Conservation (phyloP, 2,113 vertebrate species). For the Semicossyphus pulcher region DNA sequence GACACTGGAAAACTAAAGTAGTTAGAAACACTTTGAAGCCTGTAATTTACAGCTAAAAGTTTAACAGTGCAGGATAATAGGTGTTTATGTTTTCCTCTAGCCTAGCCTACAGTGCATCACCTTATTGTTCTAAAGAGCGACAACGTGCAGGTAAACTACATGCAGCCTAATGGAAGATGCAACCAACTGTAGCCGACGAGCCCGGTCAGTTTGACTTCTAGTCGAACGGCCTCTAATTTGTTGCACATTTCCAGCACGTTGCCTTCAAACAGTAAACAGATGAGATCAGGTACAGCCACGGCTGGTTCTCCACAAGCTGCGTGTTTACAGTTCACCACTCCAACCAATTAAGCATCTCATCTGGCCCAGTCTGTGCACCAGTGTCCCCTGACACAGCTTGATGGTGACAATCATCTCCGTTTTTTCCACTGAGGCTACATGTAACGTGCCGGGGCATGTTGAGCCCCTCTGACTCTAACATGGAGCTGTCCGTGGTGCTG, state of each 20-base stretch:
- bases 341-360: slow-evolving; percentile 60
- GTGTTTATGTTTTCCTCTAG: not conserved
- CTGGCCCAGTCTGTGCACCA: slow-evolving; percentile 32
- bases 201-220: not conserved
- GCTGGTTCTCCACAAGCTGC: slow-evolving; percentile 33
- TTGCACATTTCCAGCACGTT: slow-evolving; percentile 1
- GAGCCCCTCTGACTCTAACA: not conserved
- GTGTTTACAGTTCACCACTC: slow-evolving; percentile 65
- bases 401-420: slow-evolving; percentile 34
- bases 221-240: slow-evolving; percentile 13
- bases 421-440: slow-evolving; percentile 30
- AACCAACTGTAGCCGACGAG: not conserved
- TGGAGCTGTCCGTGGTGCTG: slow-evolving; percentile 82
- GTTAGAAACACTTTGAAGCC: no score
- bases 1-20: no score
- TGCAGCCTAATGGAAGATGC: not conserved
- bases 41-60: not conserved
- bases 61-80: not conserved
- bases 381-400: slow-evolving; percentile 54
- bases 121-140: not conserved
- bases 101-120: not conserved
- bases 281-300: slow-evolving; percentile 32
- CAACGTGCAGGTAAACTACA: not conserved
- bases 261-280: slow-evolving; percentile 32
- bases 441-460: slow-evolving; percentile 36